Base-by-base conservation (phyloP, 2,113 vertebrate genomes). In the Chunga burmeisteri region DNA sequence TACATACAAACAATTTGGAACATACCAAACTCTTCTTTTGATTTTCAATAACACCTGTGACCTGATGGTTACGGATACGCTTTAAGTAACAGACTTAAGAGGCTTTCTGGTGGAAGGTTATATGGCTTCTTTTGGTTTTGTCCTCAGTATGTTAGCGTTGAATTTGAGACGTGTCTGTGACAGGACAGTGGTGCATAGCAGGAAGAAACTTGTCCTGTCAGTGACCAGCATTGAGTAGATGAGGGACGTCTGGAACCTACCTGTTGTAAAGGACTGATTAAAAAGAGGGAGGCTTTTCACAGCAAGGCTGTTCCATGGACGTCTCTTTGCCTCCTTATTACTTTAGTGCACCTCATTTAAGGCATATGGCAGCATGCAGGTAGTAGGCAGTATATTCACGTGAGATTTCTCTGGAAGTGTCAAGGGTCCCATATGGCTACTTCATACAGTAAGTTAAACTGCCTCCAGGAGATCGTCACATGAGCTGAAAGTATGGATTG, bases 131-230 rank as follows among this genome's bases (percentile, higher is more conserved):
- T 88, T 56, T 13, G 10, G 8, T 68, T 87, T 79, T 91, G 32
- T 85, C n/a, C n/a, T 71, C 1, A 3, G 10, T 67, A 25, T 21
- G 9, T 20, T 61, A 23, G 15, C 47, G 14, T 26, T 63, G 21
- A 50, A 26, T 81, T 80, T 90, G 50, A 65, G 58, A 65, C 58
- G 16, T 11, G 3, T 66, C 20, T 73, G 13, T 86, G 53, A 50
- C 62, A 40, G 74, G 34, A 25, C 0, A 1, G n/a, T 46, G 36
- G 6, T 2, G 0, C 17, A 22, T 32, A 52, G 10, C 11, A 7
- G 16, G 46, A 53, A 85, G 30, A 47, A 65, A 23, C 9, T 59
- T 83, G 5, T 62, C 23, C 17, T 70, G 16, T 65, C 3, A 11
- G 32, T 67, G 50, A 32, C 29, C 29, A 25, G 11, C 55, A 13